Evolutionary conservation across 2,797 vertebrate species (phyloP), one percentile per base, ranked within the genome.

Genomic region (Toxotes lorentzi): DNA sequence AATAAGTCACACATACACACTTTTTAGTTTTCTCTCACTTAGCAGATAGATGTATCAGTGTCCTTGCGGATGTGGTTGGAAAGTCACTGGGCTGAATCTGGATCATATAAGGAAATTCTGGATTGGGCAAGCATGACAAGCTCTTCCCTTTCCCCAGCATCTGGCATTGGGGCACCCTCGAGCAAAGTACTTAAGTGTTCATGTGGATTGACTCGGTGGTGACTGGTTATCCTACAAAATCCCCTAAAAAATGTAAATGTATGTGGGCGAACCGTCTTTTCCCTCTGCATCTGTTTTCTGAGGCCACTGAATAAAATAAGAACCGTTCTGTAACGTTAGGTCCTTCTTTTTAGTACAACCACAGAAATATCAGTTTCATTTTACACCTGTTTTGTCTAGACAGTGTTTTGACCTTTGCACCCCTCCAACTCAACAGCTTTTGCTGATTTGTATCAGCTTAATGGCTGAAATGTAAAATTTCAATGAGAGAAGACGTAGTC

Each of bases 171-270:
- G 47, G 59, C 58, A 73, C 48, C 71, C 56, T 35, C n/a, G 6
- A 59, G 65, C 32, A 64, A 65, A 59, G 48, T 21, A 21, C 47
- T 60, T 19, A 41, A 76, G 61, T 60, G 12, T 67, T 72, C 10
- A 38, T 41, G 64, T 68, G 56, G 65, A 80, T 40, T 70, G 48
- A 65, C 30, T 47, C 5, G 4, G 16, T 30, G 35, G 32, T 71
- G 70, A n/a, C 57, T 41, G 54, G 38, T 56, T 72, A 78, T 72
- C 34, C 54, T 30, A 43, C 35, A 73, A 66, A 73, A 74, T 63
- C 61, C 65, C 23, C 12, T 23, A n/a, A 78, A 61, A 63, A 81
- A 73, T 51, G 12, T 51, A 63, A 82, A 79, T 47, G 16, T 45
- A 41, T 66, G 45, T 32, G n/a, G 41, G 13, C 47, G 50, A 79